Conservation (phyloP, 1,140 invertebrate species). For the Hermetia illucens region DNA sequence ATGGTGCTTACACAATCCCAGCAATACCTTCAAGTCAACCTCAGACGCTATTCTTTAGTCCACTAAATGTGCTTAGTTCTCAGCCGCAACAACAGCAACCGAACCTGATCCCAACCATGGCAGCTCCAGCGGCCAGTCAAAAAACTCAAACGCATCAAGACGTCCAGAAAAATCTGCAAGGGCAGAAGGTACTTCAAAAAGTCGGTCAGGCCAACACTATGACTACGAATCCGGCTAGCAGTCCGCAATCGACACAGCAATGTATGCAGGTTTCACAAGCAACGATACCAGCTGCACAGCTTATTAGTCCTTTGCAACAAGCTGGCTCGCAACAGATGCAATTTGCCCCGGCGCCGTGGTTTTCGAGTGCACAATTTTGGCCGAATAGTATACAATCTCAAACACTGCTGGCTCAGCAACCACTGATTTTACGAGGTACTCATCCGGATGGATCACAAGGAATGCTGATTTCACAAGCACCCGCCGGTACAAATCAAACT, state of each 20-base stretch:
- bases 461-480: conserved; percentile 79
- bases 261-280: conserved; percentile 52
- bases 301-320: conserved; percentile 46
- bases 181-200: conserved; percentile 41
- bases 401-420: conserved; percentile 52
- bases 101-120: conserved; percentile 23
- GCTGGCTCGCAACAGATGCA: conserved; percentile 44
- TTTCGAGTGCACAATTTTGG: conserved; percentile 46
- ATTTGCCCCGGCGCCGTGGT: conserved; percentile 42
- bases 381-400: conserved; percentile 48
- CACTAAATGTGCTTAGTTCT: conserved; percentile 54
- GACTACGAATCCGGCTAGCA: conserved; percentile 14
- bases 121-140: conserved; percentile 13
- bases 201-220: conserved; percentile 20
- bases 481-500: conserved; percentile 43
- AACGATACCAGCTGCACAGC: conserved; percentile 44
- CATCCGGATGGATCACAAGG: conserved; percentile 52
- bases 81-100: conserved; percentile 37
- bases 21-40: conserved; percentile 61
- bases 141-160: conserved; percentile 18
- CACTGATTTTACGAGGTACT: conserved; percentile 67
- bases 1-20: conserved; percentile 50
- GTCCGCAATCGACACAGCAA: conserved; percentile 35
- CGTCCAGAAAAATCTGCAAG: conserved; percentile 29
- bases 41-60: conserved; percentile 66